Conservation (phyloP, 2,113 vertebrate genomes). For the Paratilapia polleni region DNA sequence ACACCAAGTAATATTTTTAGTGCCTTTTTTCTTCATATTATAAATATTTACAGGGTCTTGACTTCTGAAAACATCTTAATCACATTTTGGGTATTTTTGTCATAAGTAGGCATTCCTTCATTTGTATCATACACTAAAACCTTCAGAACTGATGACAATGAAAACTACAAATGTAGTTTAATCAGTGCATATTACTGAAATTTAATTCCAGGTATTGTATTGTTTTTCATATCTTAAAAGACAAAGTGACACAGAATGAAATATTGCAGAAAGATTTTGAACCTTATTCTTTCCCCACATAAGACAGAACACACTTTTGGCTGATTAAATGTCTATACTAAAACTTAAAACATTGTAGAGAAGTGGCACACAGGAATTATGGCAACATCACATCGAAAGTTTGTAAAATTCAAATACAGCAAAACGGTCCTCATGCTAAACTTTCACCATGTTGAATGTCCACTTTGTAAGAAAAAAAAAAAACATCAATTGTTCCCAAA, state of each 20-base stretch:
- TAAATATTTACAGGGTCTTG: slow-evolving; percentile 43
- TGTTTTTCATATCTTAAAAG: slow-evolving; percentile 1
- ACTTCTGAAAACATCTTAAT: background rate
- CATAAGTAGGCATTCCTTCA: background rate
- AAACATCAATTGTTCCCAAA: background rate
- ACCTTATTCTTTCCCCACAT: background rate
- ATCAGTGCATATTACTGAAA: slow-evolving; percentile 20
- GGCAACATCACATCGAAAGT: slow-evolving; percentile 38
- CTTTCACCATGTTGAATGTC: slow-evolving; percentile 14
- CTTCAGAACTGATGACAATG: background rate
- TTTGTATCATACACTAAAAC: slow-evolving; percentile 19
- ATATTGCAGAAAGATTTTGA: slow-evolving; percentile 21
- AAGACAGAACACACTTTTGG: slow-evolving; percentile 25
- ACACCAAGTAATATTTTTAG: background rate
- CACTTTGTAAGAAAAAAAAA: slow-evolving; percentile 9
- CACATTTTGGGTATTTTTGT: background rate
- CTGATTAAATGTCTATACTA: background rate
- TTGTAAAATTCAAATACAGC: slow-evolving; percentile 17
- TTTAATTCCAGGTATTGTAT: slow-evolving; percentile 2
- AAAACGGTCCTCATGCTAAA: slow-evolving; percentile 46
- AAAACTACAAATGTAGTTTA: slow-evolving; percentile 11
- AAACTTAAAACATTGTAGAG: slow-evolving; percentile 15
- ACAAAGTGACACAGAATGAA: slow-evolving; percentile 15
- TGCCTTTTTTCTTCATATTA: slow-evolving; percentile 12
- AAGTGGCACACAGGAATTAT: slow-evolving; percentile 41